These are phyloP conservation scores for Peromyscus californicus DNA, from an alignment of 2,113 vertebrate species.

Conservation along the genomic window DNA sequence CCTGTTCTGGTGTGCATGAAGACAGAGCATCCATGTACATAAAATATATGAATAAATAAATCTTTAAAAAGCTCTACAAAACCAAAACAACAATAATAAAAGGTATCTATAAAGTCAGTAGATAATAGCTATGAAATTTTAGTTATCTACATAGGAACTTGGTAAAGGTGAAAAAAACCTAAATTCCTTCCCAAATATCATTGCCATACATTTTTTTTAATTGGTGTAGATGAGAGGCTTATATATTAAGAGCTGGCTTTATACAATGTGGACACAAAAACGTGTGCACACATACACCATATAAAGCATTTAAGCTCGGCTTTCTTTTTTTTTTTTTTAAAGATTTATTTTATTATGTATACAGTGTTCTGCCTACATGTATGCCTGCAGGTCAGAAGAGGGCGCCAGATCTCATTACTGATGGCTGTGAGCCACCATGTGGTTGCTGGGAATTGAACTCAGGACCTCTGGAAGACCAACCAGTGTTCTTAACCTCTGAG, in stretches of 20 bases:
- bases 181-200: not conserved
- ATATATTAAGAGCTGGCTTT: not conserved
- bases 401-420: too few relatives aligned
- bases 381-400: too few relatives aligned
- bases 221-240: slow-evolving; percentile 6
- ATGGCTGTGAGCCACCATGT: too few relatives aligned
- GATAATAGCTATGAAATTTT: not conserved
- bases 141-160: not conserved
- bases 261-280: not conserved
- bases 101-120: not conserved
- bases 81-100: not conserved
- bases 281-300: not conserved
- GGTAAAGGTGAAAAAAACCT: not conserved
- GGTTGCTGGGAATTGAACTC: too few relatives aligned
- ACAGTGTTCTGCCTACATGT: too few relatives aligned
- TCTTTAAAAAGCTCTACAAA: not conserved
- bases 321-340: too few relatives aligned
- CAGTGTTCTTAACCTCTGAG: too few relatives aligned
- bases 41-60: not conserved
- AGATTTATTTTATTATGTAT: too few relatives aligned
- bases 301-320: not conserved
- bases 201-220: not conserved
- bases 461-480: too few relatives aligned
- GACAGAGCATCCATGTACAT: not conserved
- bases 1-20: not conserved